Evolutionary conservation across 2,888 invertebrate species (phyloP).

Genomic region (Encarsia formosa): DNA sequence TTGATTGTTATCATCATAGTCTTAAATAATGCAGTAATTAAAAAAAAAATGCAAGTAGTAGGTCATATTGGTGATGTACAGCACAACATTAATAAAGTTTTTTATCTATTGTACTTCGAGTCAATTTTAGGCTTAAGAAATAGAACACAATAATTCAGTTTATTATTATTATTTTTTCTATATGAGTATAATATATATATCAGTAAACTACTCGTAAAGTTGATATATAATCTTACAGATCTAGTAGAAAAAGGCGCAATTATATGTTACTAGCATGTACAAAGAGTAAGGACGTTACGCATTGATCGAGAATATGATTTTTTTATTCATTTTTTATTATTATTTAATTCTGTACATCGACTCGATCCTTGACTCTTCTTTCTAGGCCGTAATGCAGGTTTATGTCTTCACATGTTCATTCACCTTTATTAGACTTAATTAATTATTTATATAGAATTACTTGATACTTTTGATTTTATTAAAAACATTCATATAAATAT

Average conservation of each 20-base stretch:
- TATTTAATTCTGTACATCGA: slow-evolving; percentile 1
- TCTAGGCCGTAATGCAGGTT: slow-evolving; percentile 21
- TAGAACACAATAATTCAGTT: slow-evolving; percentile 25
- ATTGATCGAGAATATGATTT: too few relatives aligned
- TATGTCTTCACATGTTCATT: background rate
- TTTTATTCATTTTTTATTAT: slow-evolving; percentile 5
- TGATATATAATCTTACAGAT: slow-evolving; percentile 21
- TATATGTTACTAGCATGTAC: slow-evolving; percentile 19
- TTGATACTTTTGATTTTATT: too few relatives aligned
- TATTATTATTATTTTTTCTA: too few relatives aligned
- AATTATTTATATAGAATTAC: too few relatives aligned
- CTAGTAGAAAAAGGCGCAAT: slow-evolving; percentile 28
- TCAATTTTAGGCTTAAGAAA: slow-evolving; percentile 22
- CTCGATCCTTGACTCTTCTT: slow-evolving; percentile 18
- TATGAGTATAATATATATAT: slow-evolving; percentile 15
- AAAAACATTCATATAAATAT: too few relatives aligned
- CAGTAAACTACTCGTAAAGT: slow-evolving; percentile 17
- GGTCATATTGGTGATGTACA: background rate
- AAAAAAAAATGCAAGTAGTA: too few relatives aligned
- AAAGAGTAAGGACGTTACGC: slow-evolving; percentile 20
- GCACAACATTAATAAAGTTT: background rate
- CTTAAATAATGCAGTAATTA: too few relatives aligned
- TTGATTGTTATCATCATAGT: too few relatives aligned
- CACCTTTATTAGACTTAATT: too few relatives aligned
- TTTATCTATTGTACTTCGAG: slow-evolving; percentile 9